Conservation (phyloP, 2,888 invertebrate species). For the Pteria penguin region DNA sequence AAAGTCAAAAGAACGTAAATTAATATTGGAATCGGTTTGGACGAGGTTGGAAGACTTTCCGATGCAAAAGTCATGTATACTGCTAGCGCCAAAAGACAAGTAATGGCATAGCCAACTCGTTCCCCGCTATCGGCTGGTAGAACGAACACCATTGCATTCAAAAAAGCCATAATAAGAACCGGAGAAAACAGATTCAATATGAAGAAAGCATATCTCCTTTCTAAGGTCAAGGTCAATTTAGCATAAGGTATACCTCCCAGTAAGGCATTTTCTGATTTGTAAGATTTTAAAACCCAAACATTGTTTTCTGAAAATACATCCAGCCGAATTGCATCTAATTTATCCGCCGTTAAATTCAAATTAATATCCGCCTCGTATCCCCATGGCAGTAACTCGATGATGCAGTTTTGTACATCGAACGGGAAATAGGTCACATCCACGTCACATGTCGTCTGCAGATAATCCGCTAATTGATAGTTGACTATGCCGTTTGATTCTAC, state of each 20-base stretch:
- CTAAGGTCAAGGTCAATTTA: slow-evolving; percentile 2
- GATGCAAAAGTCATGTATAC: slow-evolving; percentile 21
- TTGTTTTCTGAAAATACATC: slow-evolving; percentile 15
- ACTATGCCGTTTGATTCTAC: neutral
- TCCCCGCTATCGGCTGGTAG: slow-evolving; percentile 25
- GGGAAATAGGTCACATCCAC: slow-evolving; percentile 27
- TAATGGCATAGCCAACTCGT: slow-evolving; percentile 25
- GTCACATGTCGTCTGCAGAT: slow-evolving; percentile 31
- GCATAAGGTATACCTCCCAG: neutral
- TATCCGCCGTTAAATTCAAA: neutral
- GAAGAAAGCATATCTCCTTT: slow-evolving; percentile 22
- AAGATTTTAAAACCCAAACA: slow-evolving; percentile 4
- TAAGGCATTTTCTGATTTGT: neutral
- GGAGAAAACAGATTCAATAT: slow-evolving; percentile 22
- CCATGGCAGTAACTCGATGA: slow-evolving; percentile 11
- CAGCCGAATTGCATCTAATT: neutral
- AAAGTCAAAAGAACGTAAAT: slow-evolving; percentile 3
- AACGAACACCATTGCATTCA: slow-evolving; percentile 23
- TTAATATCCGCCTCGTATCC: neutral
- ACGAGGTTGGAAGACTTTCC: slow-evolving; percentile 16
- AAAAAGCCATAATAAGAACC: slow-evolving; percentile 13
- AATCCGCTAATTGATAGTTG: slow-evolving; percentile 2
- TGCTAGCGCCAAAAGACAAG: slow-evolving; percentile 23
- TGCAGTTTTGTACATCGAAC: slow-evolving; percentile 23
- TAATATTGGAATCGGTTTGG: slow-evolving; percentile 23